Evolutionary conservation across 2,113 vertebrate genomes (phyloP), one percentile per base, ranked within the genome.

Genomic region (Halichoerus grypus): DNA sequence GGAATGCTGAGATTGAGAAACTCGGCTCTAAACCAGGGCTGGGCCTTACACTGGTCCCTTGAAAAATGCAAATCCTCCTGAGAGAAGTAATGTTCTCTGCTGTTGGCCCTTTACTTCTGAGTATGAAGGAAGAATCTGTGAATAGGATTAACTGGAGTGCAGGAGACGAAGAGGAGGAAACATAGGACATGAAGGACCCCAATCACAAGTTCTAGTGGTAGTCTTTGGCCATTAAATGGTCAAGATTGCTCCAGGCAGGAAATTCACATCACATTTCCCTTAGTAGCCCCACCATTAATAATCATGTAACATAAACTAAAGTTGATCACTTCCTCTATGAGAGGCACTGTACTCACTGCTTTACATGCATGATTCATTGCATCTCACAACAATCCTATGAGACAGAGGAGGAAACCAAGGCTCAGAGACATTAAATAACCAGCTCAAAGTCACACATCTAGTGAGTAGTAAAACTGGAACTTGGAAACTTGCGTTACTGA

Each of bases 121-220:
- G 14, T 89, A 46, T 65, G 33, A 95, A 86, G 42, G n/a, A 63
- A 97, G 28, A 5, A 53, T 65, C 36, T 97, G 36, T 42, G 79
- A 63, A 92, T 7, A 26, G 8, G 31, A 94, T 71, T 57, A 28
- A 55, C 69, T 4, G 33, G 83, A 90, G 46, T 6, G 21, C 18
- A 39, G 4, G 31, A 59, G 53, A 76, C 0, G 24, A 21, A 94
- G 67, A 67, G n/a, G 28, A 79, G 22, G 81, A n/a, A 79, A 96
- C 88, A 65, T 26, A 74, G 63, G 53, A 94, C 21, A 88, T 39
- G 57, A 53, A 79, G 79, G 61, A 67, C 1, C 31, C 24, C 31
- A 49, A 13, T 26, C 46, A 51, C 8, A 51, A 26, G 31, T 67
- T 69, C 22, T 74, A 61, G 24, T 61, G 39, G 79, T 31, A 49